A percentile compares a stretch with the other conserved stretches of the same genome.
Evolutionary conservation across 2,888 invertebrate genomes (phyloP).

Genomic region (Hirtodrosophila alboralis): DNA sequence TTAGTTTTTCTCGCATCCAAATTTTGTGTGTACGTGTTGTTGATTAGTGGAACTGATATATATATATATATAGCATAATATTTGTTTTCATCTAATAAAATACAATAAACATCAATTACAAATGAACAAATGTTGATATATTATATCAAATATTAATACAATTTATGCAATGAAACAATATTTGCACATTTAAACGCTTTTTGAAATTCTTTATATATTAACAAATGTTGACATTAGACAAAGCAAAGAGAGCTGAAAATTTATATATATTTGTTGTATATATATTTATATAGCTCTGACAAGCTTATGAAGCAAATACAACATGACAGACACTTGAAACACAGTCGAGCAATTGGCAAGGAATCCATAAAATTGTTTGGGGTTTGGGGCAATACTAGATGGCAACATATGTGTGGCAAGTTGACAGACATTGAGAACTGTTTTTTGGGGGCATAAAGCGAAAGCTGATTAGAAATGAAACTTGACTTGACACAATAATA

Average conservation of each 20-base stretch:
- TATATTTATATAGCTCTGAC: conserved; percentile 39
- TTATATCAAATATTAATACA: conserved; percentile 11
- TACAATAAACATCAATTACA: conserved; percentile 45
- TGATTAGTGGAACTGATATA: conserved; percentile 49
- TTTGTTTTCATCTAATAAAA: conserved; percentile 47
- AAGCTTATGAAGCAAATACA: conserved; percentile 65
- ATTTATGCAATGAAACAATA: too few species aligned
- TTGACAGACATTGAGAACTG: conserved; percentile 29
- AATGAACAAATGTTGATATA: conserved; percentile 9
- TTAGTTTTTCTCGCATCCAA: conserved; percentile 44
- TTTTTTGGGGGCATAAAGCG: conserved; percentile 15
- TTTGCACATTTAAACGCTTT: conserved; percentile 1
- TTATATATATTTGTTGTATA: conserved; percentile 13
- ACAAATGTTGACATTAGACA: conserved; percentile 1
- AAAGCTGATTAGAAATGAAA: conserved; percentile 54
- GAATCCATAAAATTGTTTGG: not conserved
- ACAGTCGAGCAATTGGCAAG: conserved; percentile 8
- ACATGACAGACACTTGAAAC: conserved; percentile 59
- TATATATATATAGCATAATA: conserved; percentile 26
- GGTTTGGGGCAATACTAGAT: not conserved
- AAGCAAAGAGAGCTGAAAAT: not conserved
- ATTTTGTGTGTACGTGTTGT: conserved; percentile 45
- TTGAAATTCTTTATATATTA: conserved; percentile 5
- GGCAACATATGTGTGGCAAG: conserved; percentile 14
- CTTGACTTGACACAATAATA: conserved; percentile 27